Percentiles rank a stretch among this genome's conserved stretches.
These are phyloP conservation scores for Rhamnusium bicolor DNA, from an alignment of 2,888 invertebrate species.

Conservation along the genomic window DNA sequence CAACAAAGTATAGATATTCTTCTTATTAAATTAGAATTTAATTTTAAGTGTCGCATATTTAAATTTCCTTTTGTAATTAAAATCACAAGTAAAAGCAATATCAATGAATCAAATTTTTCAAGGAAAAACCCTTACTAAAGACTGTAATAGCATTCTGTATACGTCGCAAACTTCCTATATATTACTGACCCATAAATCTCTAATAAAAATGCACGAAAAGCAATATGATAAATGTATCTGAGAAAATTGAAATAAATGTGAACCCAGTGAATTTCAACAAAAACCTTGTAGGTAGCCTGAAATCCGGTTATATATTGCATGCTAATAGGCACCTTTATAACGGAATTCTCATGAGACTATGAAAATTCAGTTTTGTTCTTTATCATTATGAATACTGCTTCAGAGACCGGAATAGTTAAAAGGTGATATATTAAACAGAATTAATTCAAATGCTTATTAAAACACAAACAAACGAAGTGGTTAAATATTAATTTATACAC, in stretches of 20 bases:
- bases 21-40: too few relatives aligned
- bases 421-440: neutral
- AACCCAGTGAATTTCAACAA: slow-evolving; percentile 35
- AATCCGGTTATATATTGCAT: slow-evolving; percentile 34
- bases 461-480: too few relatives aligned
- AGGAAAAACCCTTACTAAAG: too few relatives aligned
- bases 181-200: slow-evolving; percentile 6
- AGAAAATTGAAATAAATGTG: slow-evolving; percentile 36
- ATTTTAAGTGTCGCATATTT: too few relatives aligned
- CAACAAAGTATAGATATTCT: too few relatives aligned
- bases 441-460: neutral
- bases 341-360: slow-evolving; percentile 18
- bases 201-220: slow-evolving; percentile 12
- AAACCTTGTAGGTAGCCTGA: slow-evolving; percentile 20
- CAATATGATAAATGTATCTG: slow-evolving; percentile 27
- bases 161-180: neutral
- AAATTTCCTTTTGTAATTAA: too few relatives aligned
- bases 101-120: too few relatives aligned
- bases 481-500: too few relatives aligned
- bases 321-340: slow-evolving; percentile 24
- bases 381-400: neutral
- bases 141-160: neutral
- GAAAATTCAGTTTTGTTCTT: neutral
- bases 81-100: too few relatives aligned
- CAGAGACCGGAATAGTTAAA: neutral